phyloP scores from a whole-genome alignment of 2,113 vertebrate species.

The Sisor rabdophorus region DNA sequence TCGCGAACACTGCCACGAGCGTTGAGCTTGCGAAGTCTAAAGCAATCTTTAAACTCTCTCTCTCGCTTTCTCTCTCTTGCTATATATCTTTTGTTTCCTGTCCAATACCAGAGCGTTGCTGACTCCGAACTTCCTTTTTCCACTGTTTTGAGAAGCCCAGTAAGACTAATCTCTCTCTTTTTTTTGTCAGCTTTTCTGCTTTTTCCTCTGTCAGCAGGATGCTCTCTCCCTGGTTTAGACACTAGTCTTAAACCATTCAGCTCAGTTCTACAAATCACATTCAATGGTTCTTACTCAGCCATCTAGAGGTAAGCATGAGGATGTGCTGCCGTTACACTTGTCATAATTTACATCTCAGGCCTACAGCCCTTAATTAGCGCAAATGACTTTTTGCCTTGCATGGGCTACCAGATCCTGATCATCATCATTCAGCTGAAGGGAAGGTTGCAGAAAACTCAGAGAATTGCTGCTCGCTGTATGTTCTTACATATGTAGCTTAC shows the following conservation, averaged over 20 bases:
- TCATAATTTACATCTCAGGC: conserved; percentile 37
- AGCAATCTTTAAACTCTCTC: background rate
- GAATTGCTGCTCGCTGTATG: background rate
- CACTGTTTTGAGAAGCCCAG: background rate
- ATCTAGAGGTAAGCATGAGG: background rate
- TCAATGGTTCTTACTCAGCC: background rate
- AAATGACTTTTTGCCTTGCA: conserved; percentile 59
- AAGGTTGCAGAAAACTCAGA: conserved; percentile 55
- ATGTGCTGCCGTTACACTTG: conserved; percentile 47
- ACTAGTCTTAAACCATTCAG: background rate
- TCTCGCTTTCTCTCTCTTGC: background rate
- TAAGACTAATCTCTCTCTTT: background rate
- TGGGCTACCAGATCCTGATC: conserved; percentile 64
- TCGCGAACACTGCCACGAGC: conserved; percentile 1
- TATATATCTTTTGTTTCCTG: background rate
- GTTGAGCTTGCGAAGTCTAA: too few species aligned
- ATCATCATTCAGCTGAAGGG: conserved; percentile 61
- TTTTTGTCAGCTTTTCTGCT: conserved; percentile 40
- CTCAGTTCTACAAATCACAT: background rate
- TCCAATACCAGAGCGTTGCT: conserved; percentile 12
- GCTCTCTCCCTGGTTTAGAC: background rate
- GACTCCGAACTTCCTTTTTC: conserved; percentile 9
- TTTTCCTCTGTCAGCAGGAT: conserved; percentile 9
- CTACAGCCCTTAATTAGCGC: conserved; percentile 60
- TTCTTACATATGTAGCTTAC: background rate